phyloP scores from a whole-genome alignment of 2,888 invertebrate genomes.

The Aphrophora alni region DNA sequence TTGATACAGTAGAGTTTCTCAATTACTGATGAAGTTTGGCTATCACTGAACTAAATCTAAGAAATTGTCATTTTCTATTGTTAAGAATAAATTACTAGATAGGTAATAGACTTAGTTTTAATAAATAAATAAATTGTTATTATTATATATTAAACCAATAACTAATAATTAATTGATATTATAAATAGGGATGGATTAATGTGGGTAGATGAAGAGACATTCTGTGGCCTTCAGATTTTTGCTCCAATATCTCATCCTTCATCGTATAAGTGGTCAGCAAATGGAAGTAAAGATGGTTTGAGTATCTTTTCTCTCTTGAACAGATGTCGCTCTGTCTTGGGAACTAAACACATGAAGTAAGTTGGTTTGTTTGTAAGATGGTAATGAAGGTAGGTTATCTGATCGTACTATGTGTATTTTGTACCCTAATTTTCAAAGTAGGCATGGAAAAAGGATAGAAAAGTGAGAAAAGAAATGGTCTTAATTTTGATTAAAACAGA shows the following conservation, averaged over 20 bases:
- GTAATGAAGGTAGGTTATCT: constrained; percentile 38
- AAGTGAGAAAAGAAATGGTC: constrained; percentile 41
- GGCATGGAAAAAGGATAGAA: background rate
- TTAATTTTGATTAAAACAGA: too few relatives aligned
- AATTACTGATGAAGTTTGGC: too few relatives aligned
- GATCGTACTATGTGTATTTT: background rate
- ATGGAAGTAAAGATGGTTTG: constrained; percentile 69
- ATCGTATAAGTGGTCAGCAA: constrained; percentile 70
- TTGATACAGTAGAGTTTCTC: too few relatives aligned
- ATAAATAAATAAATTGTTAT: too few relatives aligned
- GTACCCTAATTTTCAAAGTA: constrained; percentile 8
- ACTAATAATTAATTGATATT: constrained; percentile 8
- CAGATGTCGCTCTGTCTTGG: constrained; percentile 73
- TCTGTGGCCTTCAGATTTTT: constrained; percentile 79
- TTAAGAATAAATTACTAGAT: too few relatives aligned
- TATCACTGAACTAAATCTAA: too few relatives aligned
- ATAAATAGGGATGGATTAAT: constrained; percentile 66
- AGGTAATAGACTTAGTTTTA: too few relatives aligned
- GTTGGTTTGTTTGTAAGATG: too few relatives aligned
- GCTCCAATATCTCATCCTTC: constrained; percentile 75
- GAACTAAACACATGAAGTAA: constrained; percentile 69
- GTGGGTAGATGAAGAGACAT: constrained; percentile 73
- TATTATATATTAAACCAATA: too few relatives aligned
- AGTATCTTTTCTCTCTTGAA: constrained; percentile 76
- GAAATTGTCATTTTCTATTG: too few relatives aligned